Evolutionary conservation across 2,888 invertebrate genomes (phyloP), one percentile per base, ranked within the genome.

Genomic region (Omphaloscelis lunosa): DNA sequence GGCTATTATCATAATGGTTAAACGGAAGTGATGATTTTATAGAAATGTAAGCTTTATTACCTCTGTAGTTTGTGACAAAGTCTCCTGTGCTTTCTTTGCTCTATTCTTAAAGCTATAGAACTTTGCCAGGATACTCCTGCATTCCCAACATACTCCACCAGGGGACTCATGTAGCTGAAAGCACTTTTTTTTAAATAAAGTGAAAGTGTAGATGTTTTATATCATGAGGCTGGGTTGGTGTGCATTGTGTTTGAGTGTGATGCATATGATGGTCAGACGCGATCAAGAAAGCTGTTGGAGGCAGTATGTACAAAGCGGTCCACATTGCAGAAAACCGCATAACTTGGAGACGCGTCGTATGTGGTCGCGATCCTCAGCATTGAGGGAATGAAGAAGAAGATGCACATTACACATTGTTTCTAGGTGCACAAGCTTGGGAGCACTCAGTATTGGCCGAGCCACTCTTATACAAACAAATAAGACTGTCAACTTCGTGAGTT

Each of bases 101-200:
- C 89, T 90, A 0, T 27, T 61, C 75, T 88, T 93, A 45, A 93
- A 93, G 51, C 75, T 90, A 0, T 73, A 69, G 58, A 91, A 91
- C 59, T 91, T 93, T 1, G 75, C 41, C n/a, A 94, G 88, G 0
- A 88, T 75, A 7, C 75, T 84, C 45, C 82, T 80, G 66, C 94
- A 94, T 78, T 94, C 94, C 93, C 94, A 94, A 75, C 94, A 94
- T 0, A 94, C 62, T 1, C 85, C 85, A 3, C 86, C 86, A 2
- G 62, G 23, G 0, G 63, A 3, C 23, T 61, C 45, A 1, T 75
- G 73, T 15, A 90, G 34, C 91, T 93, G 86, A 65, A 90, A 91
- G 73, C 23, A n/a, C 5, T 9, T 7, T 51, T 5, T 34, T 29
- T 5, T 2, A 66, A 48, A 3, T 1, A 27, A 20, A 27, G 20